Evolutionary conservation across 2,888 invertebrate species (phyloP), one percentile per base, ranked within the genome.

Genomic region (Tipula lateralis): DNA sequence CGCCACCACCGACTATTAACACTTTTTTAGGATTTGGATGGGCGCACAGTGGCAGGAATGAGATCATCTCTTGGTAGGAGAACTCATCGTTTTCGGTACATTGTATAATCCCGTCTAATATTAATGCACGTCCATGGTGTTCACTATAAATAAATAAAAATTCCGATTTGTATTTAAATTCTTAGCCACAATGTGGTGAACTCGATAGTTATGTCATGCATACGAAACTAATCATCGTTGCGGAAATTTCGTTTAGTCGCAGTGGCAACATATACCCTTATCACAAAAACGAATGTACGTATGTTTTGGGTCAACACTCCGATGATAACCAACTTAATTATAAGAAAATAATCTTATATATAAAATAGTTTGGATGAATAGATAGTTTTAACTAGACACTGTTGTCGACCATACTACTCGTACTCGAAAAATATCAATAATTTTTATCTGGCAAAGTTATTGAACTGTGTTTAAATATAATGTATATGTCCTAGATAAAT

Each of bases 51-150:
- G 99, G 98, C 83, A 99, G 90, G 89, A 98, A 97, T 0, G 98
- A 93, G 87, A 99, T 96, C 98, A 99, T 99, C 91, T 99, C 99
- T 91, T 99, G 99, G 90, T 99, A 99, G 0, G 98, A 94, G 90
- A 96, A 98, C 90, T 99, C 99, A 91, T 99, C 99, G 87, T 93
- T 93, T 89, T 99, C 95, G 0, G 99, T 97, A 88, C 98, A 98
- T 89, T 99, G 99, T 87, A 99, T 98, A 30, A 99, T 96, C 29
- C 98, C 98, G 91, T 99, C 99, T 80, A 99, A 91, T 1, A 98
- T 94, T 83, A 99, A 91, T 1, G 95, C 96, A 88, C 92, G 94
- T 0, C 99, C 99, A 88, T 97, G 94, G 80, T 93, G 92, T 87
- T 92, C 92, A 85, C 95, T 95, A 89, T 12, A 91, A 89, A 86